Evolutionary conservation across 1,140 invertebrate species (phyloP), one percentile per base, ranked within the genome.

Genomic region (Drosophila orena): DNA sequence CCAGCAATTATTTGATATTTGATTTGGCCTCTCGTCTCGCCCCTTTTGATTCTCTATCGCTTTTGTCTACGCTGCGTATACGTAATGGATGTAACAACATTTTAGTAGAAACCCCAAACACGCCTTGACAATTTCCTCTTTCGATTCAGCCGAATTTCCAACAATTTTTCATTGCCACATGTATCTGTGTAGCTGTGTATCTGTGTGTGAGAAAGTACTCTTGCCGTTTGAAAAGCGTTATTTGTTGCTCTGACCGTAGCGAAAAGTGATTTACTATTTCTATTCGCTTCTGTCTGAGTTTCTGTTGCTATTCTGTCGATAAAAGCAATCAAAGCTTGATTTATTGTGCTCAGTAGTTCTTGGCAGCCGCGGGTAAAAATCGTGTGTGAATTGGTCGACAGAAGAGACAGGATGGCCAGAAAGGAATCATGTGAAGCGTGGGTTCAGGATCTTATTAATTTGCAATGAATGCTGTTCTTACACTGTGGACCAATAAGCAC

Each of bases 1-100:
- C 62, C 62, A 81, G 62, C 79, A 83, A 75, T 83, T 83, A 78
- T 71, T 81, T 83, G 52, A 78, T 75, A 78, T 78, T 83, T 83
- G 79, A 70, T 79, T 57, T 79, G 12, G 49, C 4, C 27, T 30
- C 34, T 12, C 3, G 43, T 1, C 17, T 24, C 14, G 20, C 14
- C n/a, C 14, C 24, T 27, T 83, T 83, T 78, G 64, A 62, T 78
- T 60, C 69, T 34, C 27, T 15, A 20, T 11, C 10, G n/a, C 47
- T 42, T 42, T 27, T 66, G 57, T 62, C 56, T 49, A 64, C 56
- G 43, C 43, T 64, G 79, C 79, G 79, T 79, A 83, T 83, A 75
- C 79, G 75, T 75, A 73, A 74, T 74, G 52, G 52, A 62, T 73
- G 58, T 42, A 54, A 55, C 52, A 42, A 49, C 64, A 57, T 70